phyloP scores from a whole-genome alignment of 2,113 vertebrate species.

The Pungitius pungitius region DNA sequence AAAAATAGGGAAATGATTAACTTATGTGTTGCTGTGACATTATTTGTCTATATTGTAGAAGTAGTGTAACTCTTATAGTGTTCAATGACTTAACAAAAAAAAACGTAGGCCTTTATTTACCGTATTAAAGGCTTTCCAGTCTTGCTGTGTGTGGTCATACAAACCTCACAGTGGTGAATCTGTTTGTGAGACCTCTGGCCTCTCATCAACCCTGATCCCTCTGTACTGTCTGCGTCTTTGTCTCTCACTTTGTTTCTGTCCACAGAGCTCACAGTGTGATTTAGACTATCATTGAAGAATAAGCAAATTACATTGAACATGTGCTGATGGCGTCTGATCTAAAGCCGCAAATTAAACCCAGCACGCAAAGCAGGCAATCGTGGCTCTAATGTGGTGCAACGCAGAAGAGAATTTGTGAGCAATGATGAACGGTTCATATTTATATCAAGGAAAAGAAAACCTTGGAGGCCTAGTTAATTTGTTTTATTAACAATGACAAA shows the following conservation, averaged over 20 bases:
- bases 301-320: constrained; percentile 53
- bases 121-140: constrained; percentile 6
- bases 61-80: background rate
- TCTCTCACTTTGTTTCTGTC: constrained; percentile 48
- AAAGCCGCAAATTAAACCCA: constrained; percentile 40
- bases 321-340: constrained; percentile 40
- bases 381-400: constrained; percentile 17
- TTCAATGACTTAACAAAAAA: background rate
- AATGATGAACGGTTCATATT: constrained; percentile 28
- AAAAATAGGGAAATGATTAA: constrained; percentile 11
- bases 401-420: constrained; percentile 20
- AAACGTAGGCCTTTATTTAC: background rate
- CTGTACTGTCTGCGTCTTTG: constrained; percentile 39
- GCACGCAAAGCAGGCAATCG: constrained; percentile 34
- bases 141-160: constrained; percentile 27
- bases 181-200: no score
- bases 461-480: background rate
- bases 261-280: constrained; percentile 42
- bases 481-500: background rate
- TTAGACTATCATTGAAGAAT: constrained; percentile 54
- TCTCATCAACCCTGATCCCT: constrained; percentile 31
- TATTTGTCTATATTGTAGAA: background rate
- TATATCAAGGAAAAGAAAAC: background rate
- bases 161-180: constrained; percentile 13
- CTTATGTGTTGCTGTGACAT: background rate